Evolutionary conservation across 37 sponge, comb jelly and placozoan genomes (phyloP).

Genomic region (Geodia barretti): DNA sequence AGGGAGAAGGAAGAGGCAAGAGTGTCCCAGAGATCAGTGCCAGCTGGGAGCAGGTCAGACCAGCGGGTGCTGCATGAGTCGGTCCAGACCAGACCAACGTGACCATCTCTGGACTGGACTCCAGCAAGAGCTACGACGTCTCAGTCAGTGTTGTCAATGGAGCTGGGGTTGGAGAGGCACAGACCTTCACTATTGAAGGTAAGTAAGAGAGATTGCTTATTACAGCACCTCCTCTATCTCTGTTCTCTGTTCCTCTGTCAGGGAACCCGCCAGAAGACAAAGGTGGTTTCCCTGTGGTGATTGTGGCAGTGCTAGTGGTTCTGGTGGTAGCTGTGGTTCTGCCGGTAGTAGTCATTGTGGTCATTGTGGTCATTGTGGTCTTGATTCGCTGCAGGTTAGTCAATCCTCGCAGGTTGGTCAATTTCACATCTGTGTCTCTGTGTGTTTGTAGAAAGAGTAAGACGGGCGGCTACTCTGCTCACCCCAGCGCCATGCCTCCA

Average conservation of each 20-base stretch:
- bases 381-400: constrained; percentile 18
- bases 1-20: constrained; percentile 3
- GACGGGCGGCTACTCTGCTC: too few relatives aligned
- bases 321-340: not conserved
- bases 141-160: constrained; percentile 20
- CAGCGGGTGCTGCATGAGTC: not conserved
- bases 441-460: too few relatives aligned
- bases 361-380: constrained; percentile 13
- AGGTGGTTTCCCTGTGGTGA: not conserved
- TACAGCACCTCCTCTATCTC: not conserved
- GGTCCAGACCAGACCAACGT: constrained; percentile 3
- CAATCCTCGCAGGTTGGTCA: too few relatives aligned
- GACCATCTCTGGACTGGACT: constrained; percentile 14
- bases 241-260: not conserved
- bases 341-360: not conserved
- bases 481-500: not conserved
- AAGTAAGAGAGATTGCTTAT: not conserved
- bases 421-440: too few relatives aligned
- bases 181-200: not conserved
- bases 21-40: not conserved
- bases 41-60: not conserved
- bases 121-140: not conserved
- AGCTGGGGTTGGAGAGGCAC: not conserved
- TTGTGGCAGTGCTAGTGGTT: not conserved
- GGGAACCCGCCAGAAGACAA: not conserved